These are phyloP conservation scores for Eulemur rufifrons DNA, from an alignment of 2,113 vertebrate species.

Conservation along the genomic window DNA sequence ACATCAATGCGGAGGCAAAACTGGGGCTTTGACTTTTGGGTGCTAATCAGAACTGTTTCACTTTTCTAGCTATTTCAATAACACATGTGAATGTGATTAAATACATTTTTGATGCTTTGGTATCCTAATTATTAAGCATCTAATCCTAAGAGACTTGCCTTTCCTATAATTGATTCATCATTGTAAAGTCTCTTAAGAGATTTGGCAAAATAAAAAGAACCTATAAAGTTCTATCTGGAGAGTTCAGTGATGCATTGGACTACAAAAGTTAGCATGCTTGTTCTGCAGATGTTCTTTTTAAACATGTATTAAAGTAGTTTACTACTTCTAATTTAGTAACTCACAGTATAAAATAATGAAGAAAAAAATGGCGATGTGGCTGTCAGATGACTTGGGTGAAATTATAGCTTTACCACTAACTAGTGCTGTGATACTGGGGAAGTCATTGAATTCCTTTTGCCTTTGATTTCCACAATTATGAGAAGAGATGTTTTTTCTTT, in stretches of 20 bases:
- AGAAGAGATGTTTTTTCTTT: neutral
- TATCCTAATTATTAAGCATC: slow-evolving; percentile 7
- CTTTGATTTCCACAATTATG: slow-evolving; percentile 7
- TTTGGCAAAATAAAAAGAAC: slow-evolving; percentile 46
- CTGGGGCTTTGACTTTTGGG: neutral
- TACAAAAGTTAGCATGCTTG: neutral
- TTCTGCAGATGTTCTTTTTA: slow-evolving; percentile 32
- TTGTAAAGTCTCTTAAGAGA: slow-evolving; percentile 35
- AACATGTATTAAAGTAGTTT: neutral
- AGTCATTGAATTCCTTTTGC: neutral
- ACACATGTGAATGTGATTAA: slow-evolving; percentile 4
- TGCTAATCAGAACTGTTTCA: neutral
- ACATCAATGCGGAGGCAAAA: neutral
- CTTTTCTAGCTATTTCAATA: slow-evolving; percentile 13
- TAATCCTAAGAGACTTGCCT: neutral
- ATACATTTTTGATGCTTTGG: neutral
- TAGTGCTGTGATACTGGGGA: neutral
- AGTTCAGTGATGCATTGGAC: neutral
- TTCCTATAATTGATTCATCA: slow-evolving; percentile 35
- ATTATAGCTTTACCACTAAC: neutral
- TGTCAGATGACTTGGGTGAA: neutral
- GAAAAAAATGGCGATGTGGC: neutral
- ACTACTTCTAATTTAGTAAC: slow-evolving; percentile 11
- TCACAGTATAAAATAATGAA: neutral
- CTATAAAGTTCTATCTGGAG: neutral